Conservation (phyloP, 2,888 invertebrate species). For the Tipula lateralis region DNA sequence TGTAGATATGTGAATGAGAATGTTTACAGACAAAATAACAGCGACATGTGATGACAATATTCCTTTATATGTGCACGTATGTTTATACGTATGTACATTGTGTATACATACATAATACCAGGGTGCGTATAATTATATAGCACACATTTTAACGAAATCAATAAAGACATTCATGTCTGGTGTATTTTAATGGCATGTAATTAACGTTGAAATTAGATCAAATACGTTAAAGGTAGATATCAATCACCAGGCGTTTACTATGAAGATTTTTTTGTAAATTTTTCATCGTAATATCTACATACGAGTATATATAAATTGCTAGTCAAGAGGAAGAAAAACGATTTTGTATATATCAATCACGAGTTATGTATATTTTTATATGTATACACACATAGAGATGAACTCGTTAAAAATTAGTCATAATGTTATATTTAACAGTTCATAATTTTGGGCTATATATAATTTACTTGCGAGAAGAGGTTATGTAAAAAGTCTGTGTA, state of each 20-base stretch:
- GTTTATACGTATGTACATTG: not conserved
- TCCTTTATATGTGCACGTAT: not conserved
- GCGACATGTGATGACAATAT: not conserved
- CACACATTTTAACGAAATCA: not conserved
- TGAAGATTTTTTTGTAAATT: not conserved
- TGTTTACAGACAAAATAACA: not conserved
- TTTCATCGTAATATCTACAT: not conserved
- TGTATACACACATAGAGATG: not conserved
- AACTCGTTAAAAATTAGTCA: not conserved
- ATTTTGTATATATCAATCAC: conserved; percentile 11
- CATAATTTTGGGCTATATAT: not conserved
- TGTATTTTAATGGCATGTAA: not conserved
- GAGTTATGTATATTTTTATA: not conserved
- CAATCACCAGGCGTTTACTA: not conserved
- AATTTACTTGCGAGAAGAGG: too few relatives aligned
- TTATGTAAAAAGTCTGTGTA: too few relatives aligned
- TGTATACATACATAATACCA: not conserved
- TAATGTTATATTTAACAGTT: conserved; percentile 19
- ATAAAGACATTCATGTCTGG: not conserved
- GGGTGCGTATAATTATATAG: not conserved
- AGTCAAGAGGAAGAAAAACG: not conserved
- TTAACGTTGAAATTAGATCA: conserved; percentile 11
- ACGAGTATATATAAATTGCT: not conserved
- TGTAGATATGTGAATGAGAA: not conserved
- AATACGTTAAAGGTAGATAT: not conserved